These are phyloP conservation scores for Pseudopodoces humilis DNA, from an alignment of 2,113 vertebrate species.

Conservation along the genomic window DNA sequence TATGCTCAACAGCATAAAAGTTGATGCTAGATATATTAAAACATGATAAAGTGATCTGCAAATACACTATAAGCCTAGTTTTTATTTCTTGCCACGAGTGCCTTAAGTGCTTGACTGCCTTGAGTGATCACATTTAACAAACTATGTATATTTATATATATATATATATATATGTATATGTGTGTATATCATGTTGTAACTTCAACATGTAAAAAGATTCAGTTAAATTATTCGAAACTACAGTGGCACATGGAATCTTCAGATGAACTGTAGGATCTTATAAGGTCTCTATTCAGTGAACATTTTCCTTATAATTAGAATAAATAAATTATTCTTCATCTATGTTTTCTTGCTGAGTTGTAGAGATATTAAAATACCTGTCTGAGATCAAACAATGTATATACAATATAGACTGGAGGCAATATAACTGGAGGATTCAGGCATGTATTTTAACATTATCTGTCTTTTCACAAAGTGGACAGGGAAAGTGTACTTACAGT, in stretches of 20 bases:
- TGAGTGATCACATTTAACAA: background rate
- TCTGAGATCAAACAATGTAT: background rate
- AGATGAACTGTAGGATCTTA: background rate
- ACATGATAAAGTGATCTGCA: background rate
- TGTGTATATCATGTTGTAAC: background rate
- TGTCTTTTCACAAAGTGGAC: background rate
- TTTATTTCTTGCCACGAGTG: background rate
- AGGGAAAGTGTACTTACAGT: background rate
- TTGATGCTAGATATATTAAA: background rate
- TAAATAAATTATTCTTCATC: background rate
- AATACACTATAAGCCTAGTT: background rate
- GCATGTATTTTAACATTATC: background rate
- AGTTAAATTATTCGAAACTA: background rate
- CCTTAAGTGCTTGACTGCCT: too few species aligned
- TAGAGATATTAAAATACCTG: background rate
- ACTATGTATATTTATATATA: background rate
- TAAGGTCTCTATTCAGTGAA: background rate
- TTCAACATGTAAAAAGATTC: background rate
- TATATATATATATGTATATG: background rate
- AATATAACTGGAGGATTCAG: background rate
- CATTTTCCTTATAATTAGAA: background rate
- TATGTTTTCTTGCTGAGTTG: background rate
- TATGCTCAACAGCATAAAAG: background rate
- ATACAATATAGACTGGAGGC: background rate
- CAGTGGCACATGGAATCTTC: background rate